A percentile compares a stretch with the other conserved stretches of the same genome.
phyloP scores from a whole-genome alignment of 2,797 vertebrate genomes.

The Hoplostethus atlanticus region DNA sequence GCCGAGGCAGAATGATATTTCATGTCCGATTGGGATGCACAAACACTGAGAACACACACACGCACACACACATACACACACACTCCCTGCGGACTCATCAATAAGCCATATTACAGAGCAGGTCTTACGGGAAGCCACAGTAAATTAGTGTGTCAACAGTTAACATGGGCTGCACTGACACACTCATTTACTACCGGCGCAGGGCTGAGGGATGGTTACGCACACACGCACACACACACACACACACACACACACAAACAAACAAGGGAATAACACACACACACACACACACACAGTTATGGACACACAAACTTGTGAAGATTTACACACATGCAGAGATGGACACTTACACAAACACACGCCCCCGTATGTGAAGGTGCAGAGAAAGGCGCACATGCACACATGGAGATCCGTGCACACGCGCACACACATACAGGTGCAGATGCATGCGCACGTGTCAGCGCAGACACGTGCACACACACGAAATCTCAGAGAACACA shows the following conservation, averaged over 20 bases:
- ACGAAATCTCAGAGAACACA: neutral
- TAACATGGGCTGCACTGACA: constrained; percentile 68
- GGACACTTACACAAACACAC: constrained; percentile 27
- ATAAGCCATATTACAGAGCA: constrained; percentile 71
- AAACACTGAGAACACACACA: constrained; percentile 38
- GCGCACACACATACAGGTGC: neutral
- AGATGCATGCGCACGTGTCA: neutral
- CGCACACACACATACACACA: constrained; percentile 30
- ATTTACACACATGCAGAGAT: constrained; percentile 42
- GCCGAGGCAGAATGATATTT: constrained; percentile 46
- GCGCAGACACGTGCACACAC: neutral
- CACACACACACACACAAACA: constrained; percentile 34
- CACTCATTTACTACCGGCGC: constrained; percentile 66
- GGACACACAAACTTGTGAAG: constrained; percentile 31
- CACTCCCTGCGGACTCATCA: constrained; percentile 68
- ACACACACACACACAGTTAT: constrained; percentile 31
- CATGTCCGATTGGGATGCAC: constrained; percentile 20
- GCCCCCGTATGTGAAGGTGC: neutral
- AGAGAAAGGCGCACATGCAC: neutral
- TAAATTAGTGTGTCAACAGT: constrained; percentile 81
- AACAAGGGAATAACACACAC: constrained; percentile 36
- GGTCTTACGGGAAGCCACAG: constrained; percentile 72
- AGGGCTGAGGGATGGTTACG: constrained; percentile 53
- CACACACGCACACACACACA: constrained; percentile 20
- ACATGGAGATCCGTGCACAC: neutral